phyloP scores from a whole-genome alignment of 2,113 vertebrate genomes.

The Rana temporaria region DNA sequence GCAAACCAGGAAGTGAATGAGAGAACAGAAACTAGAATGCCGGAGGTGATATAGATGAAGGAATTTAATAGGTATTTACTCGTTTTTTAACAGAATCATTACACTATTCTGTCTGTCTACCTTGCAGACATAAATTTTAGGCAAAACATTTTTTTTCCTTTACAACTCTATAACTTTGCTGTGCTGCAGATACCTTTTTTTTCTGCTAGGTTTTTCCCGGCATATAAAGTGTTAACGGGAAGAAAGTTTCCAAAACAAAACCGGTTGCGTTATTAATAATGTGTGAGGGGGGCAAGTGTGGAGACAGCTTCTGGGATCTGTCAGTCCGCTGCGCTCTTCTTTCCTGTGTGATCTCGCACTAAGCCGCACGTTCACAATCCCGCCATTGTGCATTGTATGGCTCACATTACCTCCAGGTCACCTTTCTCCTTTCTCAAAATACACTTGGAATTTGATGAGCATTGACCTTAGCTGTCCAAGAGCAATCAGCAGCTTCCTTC shows the following conservation, averaged over 20 bases:
- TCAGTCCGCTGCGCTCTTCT: neutral
- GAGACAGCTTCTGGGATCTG: slow-evolving; percentile 18
- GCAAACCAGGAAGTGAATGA: too few relatives aligned
- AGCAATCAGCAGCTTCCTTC: neutral
- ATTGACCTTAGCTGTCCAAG: neutral
- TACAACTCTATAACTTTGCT: too few relatives aligned
- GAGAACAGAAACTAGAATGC: too few relatives aligned
- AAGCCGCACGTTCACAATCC: slow-evolving; percentile 38
- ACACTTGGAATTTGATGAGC: neutral
- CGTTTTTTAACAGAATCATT: too few relatives aligned
- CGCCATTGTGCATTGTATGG: slow-evolving; percentile 2
- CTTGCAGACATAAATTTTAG: too few relatives aligned
- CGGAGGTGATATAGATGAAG: too few relatives aligned
- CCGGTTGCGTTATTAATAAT: neutral
- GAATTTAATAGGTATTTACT: too few relatives aligned
- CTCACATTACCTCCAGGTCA: slow-evolving; percentile 20
- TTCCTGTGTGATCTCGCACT: neutral
- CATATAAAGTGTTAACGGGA: slow-evolving; percentile 1
- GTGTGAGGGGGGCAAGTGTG: neutral
- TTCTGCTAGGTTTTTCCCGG: neutral
- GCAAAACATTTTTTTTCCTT: too few relatives aligned
- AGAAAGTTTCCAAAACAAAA: neutral
- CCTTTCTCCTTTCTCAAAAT: neutral
- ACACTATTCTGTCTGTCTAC: too few relatives aligned
- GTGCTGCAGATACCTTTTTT: too few relatives aligned